Evolutionary conservation across 2,888 invertebrate genomes (phyloP).

Genomic region (Pycnomerus fuliginosus): DNA sequence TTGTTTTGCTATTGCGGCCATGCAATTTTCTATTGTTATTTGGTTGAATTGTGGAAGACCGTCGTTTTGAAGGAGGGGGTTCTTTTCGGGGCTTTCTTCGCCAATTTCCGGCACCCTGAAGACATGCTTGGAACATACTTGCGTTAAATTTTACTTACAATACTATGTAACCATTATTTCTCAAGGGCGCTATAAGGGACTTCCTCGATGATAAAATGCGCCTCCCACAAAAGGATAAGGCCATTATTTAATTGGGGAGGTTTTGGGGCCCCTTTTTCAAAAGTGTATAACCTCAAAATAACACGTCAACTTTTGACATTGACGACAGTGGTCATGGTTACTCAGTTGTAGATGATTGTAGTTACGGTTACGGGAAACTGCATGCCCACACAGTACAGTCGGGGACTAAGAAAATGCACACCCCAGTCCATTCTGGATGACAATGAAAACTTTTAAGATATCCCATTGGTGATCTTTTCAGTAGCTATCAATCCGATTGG

Average conservation of each 20-base stretch:
- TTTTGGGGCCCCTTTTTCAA: too few species aligned
- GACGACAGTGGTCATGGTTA: too few species aligned
- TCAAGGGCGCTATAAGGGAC: conserved; percentile 21
- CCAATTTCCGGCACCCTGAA: conserved; percentile 79
- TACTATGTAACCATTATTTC: conserved; percentile 67
- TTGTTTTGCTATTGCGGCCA: conserved; percentile 81
- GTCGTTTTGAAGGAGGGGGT: conserved; percentile 70
- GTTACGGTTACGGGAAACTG: too few species aligned
- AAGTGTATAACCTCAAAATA: too few species aligned
- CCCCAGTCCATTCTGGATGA: too few species aligned
- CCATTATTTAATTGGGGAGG: conserved; percentile 46
- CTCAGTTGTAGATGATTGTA: too few species aligned
- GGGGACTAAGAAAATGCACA: too few species aligned
- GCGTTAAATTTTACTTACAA: conserved; percentile 59
- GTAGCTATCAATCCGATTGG: too few species aligned
- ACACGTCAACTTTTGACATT: too few species aligned
- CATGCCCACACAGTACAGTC: too few species aligned
- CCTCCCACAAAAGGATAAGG: conserved; percentile 47
- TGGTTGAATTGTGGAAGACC: conserved; percentile 79
- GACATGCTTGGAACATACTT: conserved; percentile 12
- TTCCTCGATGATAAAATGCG: conserved; percentile 29
- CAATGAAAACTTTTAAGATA: too few species aligned
- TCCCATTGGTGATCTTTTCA: too few species aligned
- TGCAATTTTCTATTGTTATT: conserved; percentile 80
- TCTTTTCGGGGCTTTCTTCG: conserved; percentile 75